Base-by-base conservation (phyloP, 92 coral and sea anemone species). In the Parazoanthus darwini region DNA sequence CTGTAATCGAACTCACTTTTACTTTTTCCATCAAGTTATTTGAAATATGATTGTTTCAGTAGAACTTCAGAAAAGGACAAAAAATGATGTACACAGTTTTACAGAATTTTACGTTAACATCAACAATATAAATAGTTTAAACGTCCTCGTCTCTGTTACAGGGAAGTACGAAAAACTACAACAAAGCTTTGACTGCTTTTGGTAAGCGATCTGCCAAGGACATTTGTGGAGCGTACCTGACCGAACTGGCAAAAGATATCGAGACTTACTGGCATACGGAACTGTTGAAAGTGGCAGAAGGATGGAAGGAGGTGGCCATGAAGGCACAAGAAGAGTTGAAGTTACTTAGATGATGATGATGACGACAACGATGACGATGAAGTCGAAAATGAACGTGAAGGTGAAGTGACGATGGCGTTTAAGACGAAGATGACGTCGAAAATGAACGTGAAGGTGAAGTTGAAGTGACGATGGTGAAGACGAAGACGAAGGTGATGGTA, bases 251-350 rank as follows among this genome's bases (percentile, higher is more conserved):
- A 6, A 20, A n/a, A 46, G 59, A 77, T 46, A 77, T 77, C 56
- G 38, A 77, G 14, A 46, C 81, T 23, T 77, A 77, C 81, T 77
- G 81, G 81, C 14, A 77, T 59, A 77, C 58, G 5, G 81, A 77
- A 51, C 54, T 77, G 35, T 23, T 77, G 58, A 46, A 46, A 5
- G 81, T 77, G 22, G 81, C 81, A 8, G 81, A 77, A 20, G 81
- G 81, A 6, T 77, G 81, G 81, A 77, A 77, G 59, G 81, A 77
- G 16, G 81, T 46, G 58, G 63, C 81, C 13, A 1, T 77, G 58
- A 77, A 46, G 58, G 81, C 81, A 43, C 20, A 22, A 46, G 35
- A 77, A 43, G 81, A 77, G 59, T 18, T 77, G 14, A 22, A 20
- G 25, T 22, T 51, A 51, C 58, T 51, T 4, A 1, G 15, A 51